A percentile compares a stretch with the other conserved stretches of the same genome.
These are phyloP conservation scores for Perccottus glenii DNA, from an alignment of 2,113 vertebrate genomes.

Conservation along the genomic window DNA sequence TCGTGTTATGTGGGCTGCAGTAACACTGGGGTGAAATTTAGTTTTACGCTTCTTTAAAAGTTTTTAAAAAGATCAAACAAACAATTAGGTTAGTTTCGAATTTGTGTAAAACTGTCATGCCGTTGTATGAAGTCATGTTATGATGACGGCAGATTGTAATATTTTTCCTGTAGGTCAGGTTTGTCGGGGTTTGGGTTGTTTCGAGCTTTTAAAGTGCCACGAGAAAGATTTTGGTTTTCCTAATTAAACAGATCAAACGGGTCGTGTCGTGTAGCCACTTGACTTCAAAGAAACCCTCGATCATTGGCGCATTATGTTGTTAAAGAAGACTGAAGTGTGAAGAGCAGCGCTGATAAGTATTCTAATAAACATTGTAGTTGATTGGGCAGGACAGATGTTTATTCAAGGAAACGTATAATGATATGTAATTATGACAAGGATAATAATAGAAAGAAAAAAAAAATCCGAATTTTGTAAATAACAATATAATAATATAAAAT, in stretches of 20 bases:
- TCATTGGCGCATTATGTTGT: constrained; percentile 77
- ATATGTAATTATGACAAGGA: background rate
- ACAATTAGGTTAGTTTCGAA: background rate
- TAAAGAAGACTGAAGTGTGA: constrained; percentile 82
- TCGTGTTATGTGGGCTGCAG: too few relatives aligned
- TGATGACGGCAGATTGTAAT: constrained; percentile 14
- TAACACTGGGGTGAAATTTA: background rate
- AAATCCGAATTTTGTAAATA: background rate
- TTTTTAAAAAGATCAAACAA: background rate
- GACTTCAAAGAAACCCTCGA: constrained; percentile 83
- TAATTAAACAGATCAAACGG: constrained; percentile 87
- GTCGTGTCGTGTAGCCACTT: constrained; percentile 78
- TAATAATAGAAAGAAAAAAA: background rate
- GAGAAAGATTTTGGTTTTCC: constrained; percentile 76
- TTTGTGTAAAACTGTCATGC: background rate
- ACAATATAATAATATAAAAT: background rate
- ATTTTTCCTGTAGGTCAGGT: constrained; percentile 27
- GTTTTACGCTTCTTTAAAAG: too few relatives aligned
- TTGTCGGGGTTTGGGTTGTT: constrained; percentile 41
- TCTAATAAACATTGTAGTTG: constrained; percentile 59
- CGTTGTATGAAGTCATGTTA: background rate
- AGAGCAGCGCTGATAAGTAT: constrained; percentile 71
- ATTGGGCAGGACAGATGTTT: constrained; percentile 49
- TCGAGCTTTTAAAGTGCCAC: constrained; percentile 37
- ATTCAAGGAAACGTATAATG: constrained; percentile 19